Percentiles rank a stretch among this genome's conserved stretches.
phyloP scores from a whole-genome alignment of 53 echinoderm and acorn worm species.

The Henricia sp. region DNA sequence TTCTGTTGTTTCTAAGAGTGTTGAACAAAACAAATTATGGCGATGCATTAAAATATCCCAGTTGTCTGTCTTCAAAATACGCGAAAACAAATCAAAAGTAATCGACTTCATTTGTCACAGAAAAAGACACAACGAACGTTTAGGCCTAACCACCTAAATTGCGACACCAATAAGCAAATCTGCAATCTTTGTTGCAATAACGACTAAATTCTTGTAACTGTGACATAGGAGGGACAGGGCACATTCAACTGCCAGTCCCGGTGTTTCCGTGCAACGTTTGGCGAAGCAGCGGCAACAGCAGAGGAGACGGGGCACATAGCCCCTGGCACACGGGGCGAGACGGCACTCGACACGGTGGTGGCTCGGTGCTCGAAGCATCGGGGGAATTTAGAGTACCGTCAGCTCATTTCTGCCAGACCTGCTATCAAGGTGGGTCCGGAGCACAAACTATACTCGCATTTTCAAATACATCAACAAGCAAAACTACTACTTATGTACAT shows the following conservation, averaged over 20 bases:
- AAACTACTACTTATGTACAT: too few relatives aligned
- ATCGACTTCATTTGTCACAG: too few relatives aligned
- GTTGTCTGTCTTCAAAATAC: too few relatives aligned
- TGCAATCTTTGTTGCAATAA: not conserved
- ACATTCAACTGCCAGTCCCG: not conserved
- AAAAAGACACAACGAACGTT: too few relatives aligned
- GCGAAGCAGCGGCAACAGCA: not conserved
- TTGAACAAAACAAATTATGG: too few relatives aligned
- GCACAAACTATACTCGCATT: too few relatives aligned
- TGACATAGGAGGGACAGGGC: not conserved
- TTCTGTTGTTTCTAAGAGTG: too few relatives aligned
- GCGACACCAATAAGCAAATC: too few relatives aligned
- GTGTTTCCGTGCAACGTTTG: conserved; percentile 20
- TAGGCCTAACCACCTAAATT: too few relatives aligned
- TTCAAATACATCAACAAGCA: too few relatives aligned
- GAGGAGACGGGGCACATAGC: not conserved
- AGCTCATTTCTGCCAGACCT: conserved; percentile 8
- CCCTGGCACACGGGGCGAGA: not conserved
- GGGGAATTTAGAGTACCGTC: not conserved
- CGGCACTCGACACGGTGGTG: not conserved
- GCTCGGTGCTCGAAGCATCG: not conserved
- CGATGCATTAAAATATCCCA: too few relatives aligned
- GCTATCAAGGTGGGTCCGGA: conserved; percentile 27
- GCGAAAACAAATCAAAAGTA: too few relatives aligned
- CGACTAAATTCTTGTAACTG: not conserved